These are phyloP conservation scores for Globicephala melas DNA, from an alignment of 2,113 vertebrate genomes.

Conservation along the genomic window DNA sequence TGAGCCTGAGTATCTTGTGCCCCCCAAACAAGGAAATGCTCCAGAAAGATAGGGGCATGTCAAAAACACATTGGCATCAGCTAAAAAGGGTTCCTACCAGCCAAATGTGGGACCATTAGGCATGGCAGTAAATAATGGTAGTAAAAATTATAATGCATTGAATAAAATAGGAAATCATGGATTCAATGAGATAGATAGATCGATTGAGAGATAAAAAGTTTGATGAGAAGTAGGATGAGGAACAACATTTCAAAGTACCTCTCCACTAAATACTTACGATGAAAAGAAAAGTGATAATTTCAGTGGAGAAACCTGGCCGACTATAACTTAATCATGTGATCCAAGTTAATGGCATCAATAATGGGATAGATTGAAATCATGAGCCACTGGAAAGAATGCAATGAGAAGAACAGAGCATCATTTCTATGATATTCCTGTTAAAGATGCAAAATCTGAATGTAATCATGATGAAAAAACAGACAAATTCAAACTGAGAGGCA, in stretches of 20 bases:
- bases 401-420: neutral
- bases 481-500: neutral
- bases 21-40: neutral
- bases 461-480: neutral
- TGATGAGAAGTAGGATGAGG: neutral
- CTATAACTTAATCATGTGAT: neutral
- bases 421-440: neutral
- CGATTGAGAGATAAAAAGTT: neutral
- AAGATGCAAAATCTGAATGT: neutral
- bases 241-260: neutral
- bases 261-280: neutral
- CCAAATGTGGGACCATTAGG: neutral
- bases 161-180: neutral
- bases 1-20: neutral
- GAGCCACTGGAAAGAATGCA: neutral
- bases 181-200: neutral
- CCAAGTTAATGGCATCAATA: neutral
- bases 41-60: neutral
- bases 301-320: neutral
- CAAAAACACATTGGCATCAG: neutral
- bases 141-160: neutral
- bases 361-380: neutral
- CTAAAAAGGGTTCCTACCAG: neutral
- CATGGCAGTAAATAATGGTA: neutral
- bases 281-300: neutral